A percentile compares a stretch with the other conserved stretches of the same genome.
These are phyloP conservation scores for Xenops minutus DNA, from an alignment of 2,797 vertebrate species.

Conservation along the genomic window DNA sequence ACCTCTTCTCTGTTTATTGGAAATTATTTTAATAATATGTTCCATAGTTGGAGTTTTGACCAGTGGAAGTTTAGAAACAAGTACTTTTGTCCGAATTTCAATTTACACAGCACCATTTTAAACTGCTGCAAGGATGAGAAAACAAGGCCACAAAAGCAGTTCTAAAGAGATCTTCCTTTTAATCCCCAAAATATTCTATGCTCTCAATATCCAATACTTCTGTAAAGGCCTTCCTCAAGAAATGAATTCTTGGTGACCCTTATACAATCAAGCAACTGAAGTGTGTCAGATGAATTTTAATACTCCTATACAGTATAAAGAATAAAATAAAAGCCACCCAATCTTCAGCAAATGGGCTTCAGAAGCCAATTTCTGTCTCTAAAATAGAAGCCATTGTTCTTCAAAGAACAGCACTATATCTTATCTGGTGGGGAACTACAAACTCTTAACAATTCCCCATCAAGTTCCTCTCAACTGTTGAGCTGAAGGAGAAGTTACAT, in stretches of 20 bases:
- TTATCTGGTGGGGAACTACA: background rate
- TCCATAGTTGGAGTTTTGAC: background rate
- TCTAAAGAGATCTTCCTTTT: background rate
- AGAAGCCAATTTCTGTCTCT: background rate
- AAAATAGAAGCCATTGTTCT: background rate
- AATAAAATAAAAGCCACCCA: background rate
- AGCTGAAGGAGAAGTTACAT: background rate
- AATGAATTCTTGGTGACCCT: background rate
- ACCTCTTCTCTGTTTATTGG: background rate
- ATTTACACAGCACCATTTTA: background rate
- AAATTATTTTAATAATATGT: background rate
- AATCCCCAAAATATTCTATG: background rate
- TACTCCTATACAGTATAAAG: background rate
- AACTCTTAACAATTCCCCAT: background rate
- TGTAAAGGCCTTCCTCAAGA: background rate
- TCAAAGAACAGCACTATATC: background rate
- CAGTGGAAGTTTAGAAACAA: background rate
- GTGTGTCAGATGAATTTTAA: background rate
- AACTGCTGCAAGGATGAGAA: background rate
- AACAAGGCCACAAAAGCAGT: background rate
- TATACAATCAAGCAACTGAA: background rate
- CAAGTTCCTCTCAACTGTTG: background rate
- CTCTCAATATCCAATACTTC: background rate
- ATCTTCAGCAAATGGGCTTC: background rate
- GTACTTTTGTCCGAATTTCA: background rate